Base-by-base conservation (phyloP, 2,888 invertebrate species). In the Orthosia gothica region DNA sequence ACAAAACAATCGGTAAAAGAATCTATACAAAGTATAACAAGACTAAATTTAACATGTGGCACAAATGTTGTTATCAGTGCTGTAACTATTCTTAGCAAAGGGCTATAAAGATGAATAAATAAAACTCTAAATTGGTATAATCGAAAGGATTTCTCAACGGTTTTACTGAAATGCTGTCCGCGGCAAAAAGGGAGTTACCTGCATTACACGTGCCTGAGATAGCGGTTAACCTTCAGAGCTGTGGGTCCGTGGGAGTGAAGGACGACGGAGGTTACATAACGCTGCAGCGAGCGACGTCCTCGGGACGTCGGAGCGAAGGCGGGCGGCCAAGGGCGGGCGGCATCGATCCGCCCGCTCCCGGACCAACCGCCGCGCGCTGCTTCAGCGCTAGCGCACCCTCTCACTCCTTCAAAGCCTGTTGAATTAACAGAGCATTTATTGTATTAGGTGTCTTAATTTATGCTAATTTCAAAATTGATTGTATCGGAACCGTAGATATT, bases 281-380 rank as follows among this genome's bases (percentile, higher is more conserved):
- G 89, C 90, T 93, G 93, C 93, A 93, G 92, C 88, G 91, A 89
- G 84, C 90, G 89, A 89, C 88, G 93, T 93, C 93, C 93, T 92
- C 92, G 89, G 61, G 71, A 68, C 67, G 70, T 64, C 64, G 75
- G 87, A 78, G 87, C 86, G 75, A 71, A 88, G 88, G 93, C 92
- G 93, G 90, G 92, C 91, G 95, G 94, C 95, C 96, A 96, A 96
- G 96, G 96, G 94, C 95, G 93, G 55, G 88, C 91, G 90, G 89
- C 91, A 95, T 95, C 92, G 96, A 93, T 93, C 92, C 71, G 74
- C 65, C 32, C 70, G 72, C 76, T 70, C 84, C 79, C 86, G 85
- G 85, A 81, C 86, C 84, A 86, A 82, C 83, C 85, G 77, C 86
- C 79, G 75, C 84, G 79, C 77, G 77, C 73, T 69, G 40, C 40